Evolutionary conservation across 1,140 invertebrate species (phyloP), one percentile per base, ranked within the genome.

Genomic region (Popillia japonica): DNA sequence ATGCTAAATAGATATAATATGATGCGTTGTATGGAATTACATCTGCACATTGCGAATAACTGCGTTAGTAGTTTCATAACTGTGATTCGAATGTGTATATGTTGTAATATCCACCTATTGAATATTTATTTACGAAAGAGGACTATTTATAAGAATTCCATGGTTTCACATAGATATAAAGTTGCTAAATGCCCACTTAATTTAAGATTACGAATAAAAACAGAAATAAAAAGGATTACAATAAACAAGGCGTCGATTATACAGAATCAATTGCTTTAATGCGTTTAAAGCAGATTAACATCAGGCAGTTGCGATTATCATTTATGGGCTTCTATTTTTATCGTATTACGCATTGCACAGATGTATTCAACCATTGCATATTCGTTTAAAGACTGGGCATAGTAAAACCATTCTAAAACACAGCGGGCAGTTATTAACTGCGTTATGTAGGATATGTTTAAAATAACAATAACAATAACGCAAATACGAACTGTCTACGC

Each of bases 41-140:
- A 68, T 68, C 61, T 34, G 23, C 61, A 68, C 61, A 22, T 68
- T 68, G 61, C 61, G 27, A 68, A 68, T 68, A 68, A 68, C 61
- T 68, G 61, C 61, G 61, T 10, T 10, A 23, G 22, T 68, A 23
- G 22, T 68, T 68, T 68, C 61, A 34, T 68, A 68, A 68, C 61
- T 68, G 61, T 68, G 61, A 68, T 22, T 68, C 27, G 61, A 68
- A 22, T 68, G 61, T 34, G n/a, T 64, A 20, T 64, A 68, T 68
- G 17, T 68, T 68, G 61, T 8, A 27, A 34, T 68, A 68, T 34
- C 4, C 27, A 68, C 61, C 22, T 11, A 27, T 20, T 68, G 23
- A 10, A 27, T 68, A 68, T 68, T 68, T 68, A 68, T 68, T 68
- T 68, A 68, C 27, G 22, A 68, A 68, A 34, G 22, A 34, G 22